A percentile compares a stretch with the other conserved stretches of the same genome.
phyloP scores from a whole-genome alignment of 2,113 vertebrate species.

The Phalacrocorax aristotelis region DNA sequence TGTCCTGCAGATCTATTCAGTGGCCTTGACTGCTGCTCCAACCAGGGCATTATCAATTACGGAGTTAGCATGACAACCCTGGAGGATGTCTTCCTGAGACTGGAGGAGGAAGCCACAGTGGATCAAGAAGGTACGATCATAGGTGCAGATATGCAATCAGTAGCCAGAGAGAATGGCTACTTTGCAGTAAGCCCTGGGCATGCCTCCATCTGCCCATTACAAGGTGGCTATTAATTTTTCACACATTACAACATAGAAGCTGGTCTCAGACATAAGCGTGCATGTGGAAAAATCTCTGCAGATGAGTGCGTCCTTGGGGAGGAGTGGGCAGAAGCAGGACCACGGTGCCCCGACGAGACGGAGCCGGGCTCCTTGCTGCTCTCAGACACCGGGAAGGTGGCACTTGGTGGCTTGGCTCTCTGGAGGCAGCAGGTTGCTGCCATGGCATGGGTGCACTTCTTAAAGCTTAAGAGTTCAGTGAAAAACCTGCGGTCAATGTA shows the following conservation, averaged over 20 bases:
- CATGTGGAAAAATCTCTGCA: neutral
- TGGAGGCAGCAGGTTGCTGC: conserved; percentile 89
- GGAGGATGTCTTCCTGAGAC: conserved; percentile 90
- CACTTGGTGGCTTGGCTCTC: conserved; percentile 57
- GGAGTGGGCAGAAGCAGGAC: conserved; percentile 65
- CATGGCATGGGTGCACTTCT: conserved; percentile 81
- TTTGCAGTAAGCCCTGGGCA: neutral
- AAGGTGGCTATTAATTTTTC: neutral
- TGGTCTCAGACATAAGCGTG: neutral
- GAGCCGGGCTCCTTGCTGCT: conserved; percentile 71
- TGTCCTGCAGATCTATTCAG: conserved; percentile 81
- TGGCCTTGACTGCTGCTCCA: conserved; percentile 76
- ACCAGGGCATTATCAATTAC: conserved; percentile 83
- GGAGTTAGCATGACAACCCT: conserved; percentile 92
- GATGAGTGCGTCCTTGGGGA: conserved; percentile 74
- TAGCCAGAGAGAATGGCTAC: neutral
- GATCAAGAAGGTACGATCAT: conserved; percentile 77
- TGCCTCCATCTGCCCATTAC: neutral
- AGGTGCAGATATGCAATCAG: neutral
- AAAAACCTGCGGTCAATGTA: conserved; percentile 73
- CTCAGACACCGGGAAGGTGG: conserved; percentile 34
- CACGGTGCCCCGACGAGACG: conserved; percentile 1
- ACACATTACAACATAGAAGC: rapidly evolving
- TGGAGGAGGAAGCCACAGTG: conserved; percentile 83
- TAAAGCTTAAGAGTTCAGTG: conserved; percentile 80